These are phyloP conservation scores for Agrypnus murinus DNA, from an alignment of 2,888 invertebrate species.

Conservation along the genomic window DNA sequence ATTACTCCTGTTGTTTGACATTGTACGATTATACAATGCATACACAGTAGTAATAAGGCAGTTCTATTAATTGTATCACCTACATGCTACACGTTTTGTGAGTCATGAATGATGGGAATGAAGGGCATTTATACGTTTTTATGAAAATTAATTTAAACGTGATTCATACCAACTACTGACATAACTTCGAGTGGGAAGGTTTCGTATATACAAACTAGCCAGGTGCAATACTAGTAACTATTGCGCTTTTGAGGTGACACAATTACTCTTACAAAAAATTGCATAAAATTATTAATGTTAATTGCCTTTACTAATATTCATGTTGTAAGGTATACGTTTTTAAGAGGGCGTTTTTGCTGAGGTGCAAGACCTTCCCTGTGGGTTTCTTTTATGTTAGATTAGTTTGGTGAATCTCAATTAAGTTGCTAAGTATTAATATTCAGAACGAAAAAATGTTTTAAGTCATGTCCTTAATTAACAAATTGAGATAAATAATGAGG, in stretches of 20 bases:
- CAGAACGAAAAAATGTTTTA: too few relatives aligned
- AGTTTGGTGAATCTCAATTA: too few relatives aligned
- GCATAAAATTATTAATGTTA: constrained; percentile 5
- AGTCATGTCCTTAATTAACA: too few relatives aligned
- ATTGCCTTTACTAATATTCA: neutral
- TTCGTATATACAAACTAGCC: neutral
- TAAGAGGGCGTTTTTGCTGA: neutral
- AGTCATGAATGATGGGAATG: constrained; percentile 37
- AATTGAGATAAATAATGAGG: too few relatives aligned
- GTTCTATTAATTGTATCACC: constrained; percentile 44
- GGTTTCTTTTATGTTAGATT: too few relatives aligned
- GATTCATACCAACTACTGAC: constrained; percentile 37
- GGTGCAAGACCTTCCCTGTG: too few relatives aligned
- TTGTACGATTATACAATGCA: constrained; percentile 31
- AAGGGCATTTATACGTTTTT: constrained; percentile 31
- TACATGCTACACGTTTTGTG: constrained; percentile 43
- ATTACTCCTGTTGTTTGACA: constrained; percentile 34
- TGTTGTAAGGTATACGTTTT: neutral
- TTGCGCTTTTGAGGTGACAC: constrained; percentile 19
- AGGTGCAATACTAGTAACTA: constrained; percentile 40
- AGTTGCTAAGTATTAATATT: too few relatives aligned
- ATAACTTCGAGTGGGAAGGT: constrained; percentile 28
- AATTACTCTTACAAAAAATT: neutral
- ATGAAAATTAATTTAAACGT: constrained; percentile 29
- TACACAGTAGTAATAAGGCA: constrained; percentile 6